A percentile compares a stretch with the other conserved stretches of the same genome.
These are phyloP conservation scores for Magallana gigas DNA, from an alignment of 1,140 invertebrate species.

Conservation along the genomic window DNA sequence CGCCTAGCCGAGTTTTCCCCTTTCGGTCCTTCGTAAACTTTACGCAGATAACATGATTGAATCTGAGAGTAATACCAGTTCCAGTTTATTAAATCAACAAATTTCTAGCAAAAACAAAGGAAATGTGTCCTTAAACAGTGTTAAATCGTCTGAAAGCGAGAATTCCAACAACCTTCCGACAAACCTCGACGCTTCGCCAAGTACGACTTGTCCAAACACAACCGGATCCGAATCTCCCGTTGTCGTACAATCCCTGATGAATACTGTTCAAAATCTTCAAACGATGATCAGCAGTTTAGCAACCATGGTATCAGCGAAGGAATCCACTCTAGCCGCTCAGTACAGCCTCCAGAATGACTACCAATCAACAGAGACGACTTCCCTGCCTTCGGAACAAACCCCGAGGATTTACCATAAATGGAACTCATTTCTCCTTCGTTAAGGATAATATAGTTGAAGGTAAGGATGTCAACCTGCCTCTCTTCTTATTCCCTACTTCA, in stretches of 20 bases:
- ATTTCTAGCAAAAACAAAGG: too few species aligned
- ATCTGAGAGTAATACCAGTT: too few species aligned
- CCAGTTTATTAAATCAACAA: too few species aligned
- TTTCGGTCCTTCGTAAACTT: too few species aligned
- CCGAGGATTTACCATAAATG: constrained; percentile 44
- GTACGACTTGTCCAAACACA: too few species aligned
- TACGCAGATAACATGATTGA: too few species aligned
- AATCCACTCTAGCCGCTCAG: not conserved
- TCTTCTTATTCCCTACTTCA: not conserved
- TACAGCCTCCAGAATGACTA: not conserved
- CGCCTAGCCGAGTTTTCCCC: too few species aligned
- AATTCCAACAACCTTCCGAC: too few species aligned
- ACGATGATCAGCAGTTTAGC: not conserved
- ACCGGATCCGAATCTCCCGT: too few species aligned
- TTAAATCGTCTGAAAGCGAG: too few species aligned
- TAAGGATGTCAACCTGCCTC: constrained; percentile 41
- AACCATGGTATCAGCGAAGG: not conserved
- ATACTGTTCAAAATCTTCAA: not conserved
- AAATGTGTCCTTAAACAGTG: too few species aligned
- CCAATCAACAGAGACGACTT: not conserved
- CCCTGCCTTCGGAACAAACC: not conserved
- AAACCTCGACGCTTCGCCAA: too few species aligned
- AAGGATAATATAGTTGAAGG: constrained; percentile 38
- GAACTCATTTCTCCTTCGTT: constrained; percentile 9
- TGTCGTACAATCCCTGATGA: not conserved